phyloP scores from a whole-genome alignment of 2,113 vertebrate species.

The Noturus placidus region DNA sequence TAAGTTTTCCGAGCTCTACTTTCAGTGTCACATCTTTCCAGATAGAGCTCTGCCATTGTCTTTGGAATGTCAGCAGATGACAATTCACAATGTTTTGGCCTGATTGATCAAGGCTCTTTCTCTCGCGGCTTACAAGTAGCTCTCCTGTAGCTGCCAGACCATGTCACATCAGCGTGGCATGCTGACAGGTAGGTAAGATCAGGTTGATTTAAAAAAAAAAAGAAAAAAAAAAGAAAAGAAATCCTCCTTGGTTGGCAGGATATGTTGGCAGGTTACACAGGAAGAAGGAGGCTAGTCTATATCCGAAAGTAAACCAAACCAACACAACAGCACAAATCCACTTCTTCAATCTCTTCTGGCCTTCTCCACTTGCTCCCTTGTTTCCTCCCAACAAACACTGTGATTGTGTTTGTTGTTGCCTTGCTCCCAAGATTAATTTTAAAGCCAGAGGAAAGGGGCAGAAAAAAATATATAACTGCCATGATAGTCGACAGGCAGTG shows the following conservation, averaged over 20 bases:
- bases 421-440: slow-evolving; percentile 87
- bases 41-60: slow-evolving; percentile 26
- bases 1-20: slow-evolving; percentile 23
- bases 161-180: slow-evolving; percentile 56
- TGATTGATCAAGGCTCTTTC: slow-evolving; percentile 71
- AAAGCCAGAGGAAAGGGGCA: slow-evolving; percentile 62
- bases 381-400: slow-evolving; percentile 42
- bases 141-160: slow-evolving; percentile 55
- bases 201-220: slow-evolving; percentile 38
- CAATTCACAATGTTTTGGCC: slow-evolving; percentile 57
- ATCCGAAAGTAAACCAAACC: slow-evolving; percentile 26
- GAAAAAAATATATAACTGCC: slow-evolving; percentile 83
- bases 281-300: slow-evolving; percentile 19
- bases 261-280: slow-evolving; percentile 45
- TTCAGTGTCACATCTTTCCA: slow-evolving; percentile 36
- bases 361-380: slow-evolving; percentile 4
- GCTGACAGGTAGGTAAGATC: slow-evolving; percentile 63
- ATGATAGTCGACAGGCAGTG: slow-evolving; percentile 98
- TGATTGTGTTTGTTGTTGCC: slow-evolving; percentile 77
- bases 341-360: background rate
- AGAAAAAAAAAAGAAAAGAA: background rate
- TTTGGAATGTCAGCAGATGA: slow-evolving; percentile 66
- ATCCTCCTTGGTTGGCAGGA: slow-evolving; percentile 38
- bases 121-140: slow-evolving; percentile 60
- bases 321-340: slow-evolving; percentile 11